Conservation (phyloP, 2,797 vertebrate species). For the Gymnoscopelus braueri region DNA sequence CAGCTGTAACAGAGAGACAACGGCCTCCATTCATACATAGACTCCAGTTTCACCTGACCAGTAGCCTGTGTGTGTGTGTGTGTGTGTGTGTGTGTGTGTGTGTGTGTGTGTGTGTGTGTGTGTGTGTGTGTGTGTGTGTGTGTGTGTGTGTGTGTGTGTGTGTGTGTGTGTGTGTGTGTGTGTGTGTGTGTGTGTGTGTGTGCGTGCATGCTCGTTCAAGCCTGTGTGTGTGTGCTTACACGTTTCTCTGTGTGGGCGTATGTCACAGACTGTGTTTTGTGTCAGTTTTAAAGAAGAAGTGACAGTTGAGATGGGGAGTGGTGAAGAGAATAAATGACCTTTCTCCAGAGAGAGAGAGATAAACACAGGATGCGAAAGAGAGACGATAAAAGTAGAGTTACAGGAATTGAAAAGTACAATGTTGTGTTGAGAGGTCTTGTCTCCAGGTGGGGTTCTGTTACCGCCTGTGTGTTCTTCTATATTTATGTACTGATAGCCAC, state of each 20-base stretch:
- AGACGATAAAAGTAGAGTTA: slow-evolving; percentile 15
- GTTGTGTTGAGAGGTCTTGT: too few species aligned
- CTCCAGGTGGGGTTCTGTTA: too few species aligned
- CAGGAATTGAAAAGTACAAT: background rate
- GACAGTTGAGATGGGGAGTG: slow-evolving; percentile 22
- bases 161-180: slow-evolving; percentile 1
- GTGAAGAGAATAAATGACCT: slow-evolving; percentile 36
- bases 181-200: slow-evolving; percentile 8
- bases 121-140: background rate
- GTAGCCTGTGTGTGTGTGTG: slow-evolving; percentile 42
- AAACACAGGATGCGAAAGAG: slow-evolving; percentile 11
- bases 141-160: slow-evolving; percentile 11
- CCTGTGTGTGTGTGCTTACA: background rate
- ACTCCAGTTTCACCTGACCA: slow-evolving; percentile 74
- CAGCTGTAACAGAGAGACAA: slow-evolving; percentile 75
- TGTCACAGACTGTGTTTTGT: slow-evolving; percentile 5
- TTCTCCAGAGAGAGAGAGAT: slow-evolving; percentile 6
- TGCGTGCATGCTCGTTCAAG: background rate
- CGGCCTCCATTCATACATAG: slow-evolving; percentile 69
- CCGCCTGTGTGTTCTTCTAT: background rate
- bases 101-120: slow-evolving; percentile 17
- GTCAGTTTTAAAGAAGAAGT: background rate
- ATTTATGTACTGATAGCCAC: background rate
- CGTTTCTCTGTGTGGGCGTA: background rate
- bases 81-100: slow-evolving; percentile 12